A percentile compares a stretch with the other conserved stretches of the same genome.
Evolutionary conservation across 1,140 invertebrate genomes (phyloP).

Genomic region (Drosophila leontia): DNA sequence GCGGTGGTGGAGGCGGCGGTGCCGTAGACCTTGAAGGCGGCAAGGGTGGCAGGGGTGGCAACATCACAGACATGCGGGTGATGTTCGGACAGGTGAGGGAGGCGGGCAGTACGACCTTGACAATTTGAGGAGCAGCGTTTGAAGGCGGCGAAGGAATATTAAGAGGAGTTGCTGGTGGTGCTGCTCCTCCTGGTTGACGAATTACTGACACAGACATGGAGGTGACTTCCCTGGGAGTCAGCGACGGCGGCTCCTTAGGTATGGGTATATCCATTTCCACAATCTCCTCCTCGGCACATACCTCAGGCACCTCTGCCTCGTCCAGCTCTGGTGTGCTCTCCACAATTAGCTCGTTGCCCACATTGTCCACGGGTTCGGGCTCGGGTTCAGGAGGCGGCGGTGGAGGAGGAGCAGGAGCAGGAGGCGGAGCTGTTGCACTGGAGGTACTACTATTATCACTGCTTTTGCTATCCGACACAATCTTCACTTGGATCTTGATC

Average conservation of each 20-base stretch:
- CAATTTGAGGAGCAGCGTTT: slow-evolving; percentile 41
- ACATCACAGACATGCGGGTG: slow-evolving; percentile 51
- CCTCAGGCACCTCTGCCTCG: slow-evolving; percentile 72
- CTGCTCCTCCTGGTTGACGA: not conserved
- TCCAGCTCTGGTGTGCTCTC: slow-evolving; percentile 74
- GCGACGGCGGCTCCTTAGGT: slow-evolving; percentile 11
- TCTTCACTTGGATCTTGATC: slow-evolving; percentile 83
- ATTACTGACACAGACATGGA: slow-evolving; percentile 4
- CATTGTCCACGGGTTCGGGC: slow-evolving; percentile 58
- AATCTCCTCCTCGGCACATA: slow-evolving; percentile 61
- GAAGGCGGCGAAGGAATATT: slow-evolving; percentile 6
- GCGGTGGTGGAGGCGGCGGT: slow-evolving; percentile 72
- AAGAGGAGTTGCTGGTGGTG: not conserved
- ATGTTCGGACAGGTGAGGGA: slow-evolving; percentile 47
- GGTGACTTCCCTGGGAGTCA: not conserved
- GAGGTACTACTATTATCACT: slow-evolving; percentile 48
- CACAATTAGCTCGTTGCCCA: slow-evolving; percentile 59
- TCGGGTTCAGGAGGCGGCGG: slow-evolving; percentile 11
- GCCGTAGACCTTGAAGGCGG: slow-evolving; percentile 29
- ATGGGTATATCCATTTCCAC: slow-evolving; percentile 55
- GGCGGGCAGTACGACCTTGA: slow-evolving; percentile 64
- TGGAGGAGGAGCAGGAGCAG: slow-evolving; percentile 5
- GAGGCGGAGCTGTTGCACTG: slow-evolving; percentile 11
- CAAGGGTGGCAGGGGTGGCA: slow-evolving; percentile 68
- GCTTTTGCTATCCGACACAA: slow-evolving; percentile 71